Evolutionary conservation across 2,888 invertebrate species (phyloP).

Genomic region (Volucella bombylans): DNA sequence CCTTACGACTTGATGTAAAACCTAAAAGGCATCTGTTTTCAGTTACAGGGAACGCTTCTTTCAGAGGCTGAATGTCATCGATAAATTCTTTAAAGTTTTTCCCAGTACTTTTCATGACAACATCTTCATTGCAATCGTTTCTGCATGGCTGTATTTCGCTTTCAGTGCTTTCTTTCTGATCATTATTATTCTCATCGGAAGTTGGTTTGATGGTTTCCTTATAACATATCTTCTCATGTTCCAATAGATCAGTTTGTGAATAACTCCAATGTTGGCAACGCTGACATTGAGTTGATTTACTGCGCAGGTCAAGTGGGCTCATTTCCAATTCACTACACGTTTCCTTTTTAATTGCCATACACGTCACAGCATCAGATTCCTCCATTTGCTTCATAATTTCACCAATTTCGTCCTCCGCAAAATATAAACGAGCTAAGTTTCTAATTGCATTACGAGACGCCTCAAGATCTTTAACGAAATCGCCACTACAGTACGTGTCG

Average conservation of each 20-base stretch:
- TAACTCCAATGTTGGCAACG: slow-evolving; percentile 93
- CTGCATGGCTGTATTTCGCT: no score
- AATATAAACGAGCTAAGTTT: slow-evolving; percentile 40
- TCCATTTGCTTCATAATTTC: slow-evolving; percentile 28
- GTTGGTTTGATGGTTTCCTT: slow-evolving; percentile 83
- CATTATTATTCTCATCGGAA: slow-evolving; percentile 82
- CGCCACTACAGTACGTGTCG: background rate
- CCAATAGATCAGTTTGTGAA: slow-evolving; percentile 89
- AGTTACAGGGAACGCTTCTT: no score
- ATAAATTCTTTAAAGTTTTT: no score
- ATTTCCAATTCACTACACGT: no score
- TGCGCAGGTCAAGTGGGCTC: background rate
- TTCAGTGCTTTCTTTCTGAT: slow-evolving; percentile 80
- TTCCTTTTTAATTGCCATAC: background rate
- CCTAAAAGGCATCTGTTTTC: no score
- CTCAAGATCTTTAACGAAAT: slow-evolving; percentile 27
- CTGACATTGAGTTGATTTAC: slow-evolving; percentile 90
- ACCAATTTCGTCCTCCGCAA: slow-evolving; percentile 17
- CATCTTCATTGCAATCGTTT: no score
- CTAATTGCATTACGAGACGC: slow-evolving; percentile 30
- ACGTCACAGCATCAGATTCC: slow-evolving; percentile 24
- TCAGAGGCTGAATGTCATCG: no score
- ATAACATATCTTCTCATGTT: slow-evolving; percentile 89
- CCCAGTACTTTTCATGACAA: no score
- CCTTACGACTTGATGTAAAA: no score